These are phyloP conservation scores for Apodemus speciosus DNA, from an alignment of 2,113 vertebrate species.

Conservation along the genomic window DNA sequence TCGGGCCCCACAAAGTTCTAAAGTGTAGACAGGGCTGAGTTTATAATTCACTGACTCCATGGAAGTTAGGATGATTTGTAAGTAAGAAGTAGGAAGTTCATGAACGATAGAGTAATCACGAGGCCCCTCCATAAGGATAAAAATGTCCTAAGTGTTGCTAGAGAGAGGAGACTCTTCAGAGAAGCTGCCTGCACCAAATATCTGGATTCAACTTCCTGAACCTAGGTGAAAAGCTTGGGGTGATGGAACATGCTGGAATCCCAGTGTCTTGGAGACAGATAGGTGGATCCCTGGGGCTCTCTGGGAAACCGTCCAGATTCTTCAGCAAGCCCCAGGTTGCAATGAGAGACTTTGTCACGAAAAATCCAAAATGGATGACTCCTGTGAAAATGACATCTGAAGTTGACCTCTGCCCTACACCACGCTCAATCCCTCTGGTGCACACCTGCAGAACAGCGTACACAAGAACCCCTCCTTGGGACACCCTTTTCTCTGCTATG, in stretches of 20 bases:
- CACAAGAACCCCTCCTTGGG: neutral
- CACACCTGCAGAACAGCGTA: neutral
- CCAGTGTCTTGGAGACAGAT: neutral
- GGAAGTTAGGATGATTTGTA: neutral
- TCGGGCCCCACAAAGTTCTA: neutral
- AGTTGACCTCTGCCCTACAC: neutral
- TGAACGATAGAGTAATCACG: too few species aligned
- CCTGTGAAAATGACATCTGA: neutral
- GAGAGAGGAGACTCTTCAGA: too few species aligned
- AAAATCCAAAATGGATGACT: neutral
- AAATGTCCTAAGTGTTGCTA: too few species aligned
- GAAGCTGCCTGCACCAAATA: neutral
- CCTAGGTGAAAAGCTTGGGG: neutral
- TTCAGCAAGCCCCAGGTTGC: neutral
- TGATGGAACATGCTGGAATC: neutral
- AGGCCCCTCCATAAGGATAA: too few species aligned
- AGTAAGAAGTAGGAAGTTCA: too few species aligned
- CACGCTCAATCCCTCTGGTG: neutral
- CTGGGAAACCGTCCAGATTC: neutral
- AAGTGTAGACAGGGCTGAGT: neutral
- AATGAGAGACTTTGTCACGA: neutral
- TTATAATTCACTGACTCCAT: neutral
- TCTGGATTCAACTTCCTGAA: neutral
- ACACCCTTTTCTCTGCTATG: neutral
- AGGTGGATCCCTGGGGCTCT: neutral